Evolutionary conservation across 2,888 invertebrate genomes (phyloP).

Genomic region (Archips xylosteana): DNA sequence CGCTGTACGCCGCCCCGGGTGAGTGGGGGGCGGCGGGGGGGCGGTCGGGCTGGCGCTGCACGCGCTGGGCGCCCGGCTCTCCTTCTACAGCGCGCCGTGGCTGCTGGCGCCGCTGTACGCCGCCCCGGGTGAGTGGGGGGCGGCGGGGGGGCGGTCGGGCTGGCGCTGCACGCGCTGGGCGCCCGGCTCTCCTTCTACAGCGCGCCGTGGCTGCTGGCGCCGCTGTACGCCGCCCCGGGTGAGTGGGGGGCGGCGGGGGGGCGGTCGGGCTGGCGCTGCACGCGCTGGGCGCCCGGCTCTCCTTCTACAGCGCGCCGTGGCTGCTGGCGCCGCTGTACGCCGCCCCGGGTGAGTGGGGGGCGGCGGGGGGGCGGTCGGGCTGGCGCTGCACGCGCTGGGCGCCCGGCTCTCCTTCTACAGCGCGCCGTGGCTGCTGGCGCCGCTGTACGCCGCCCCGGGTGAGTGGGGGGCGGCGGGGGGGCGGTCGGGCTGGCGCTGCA

Average conservation of each 20-base stretch:
- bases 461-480: constrained; percentile 31
- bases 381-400: constrained; percentile 59
- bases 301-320: constrained; percentile 86
- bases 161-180: constrained; percentile 59
- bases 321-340: constrained; percentile 91
- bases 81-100: constrained; percentile 86
- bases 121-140: constrained; percentile 65
- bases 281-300: constrained; percentile 81
- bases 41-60: constrained; percentile 54
- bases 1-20: constrained; percentile 88
- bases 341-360: constrained; percentile 65
- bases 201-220: constrained; percentile 89
- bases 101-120: constrained; percentile 91
- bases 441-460: too few species aligned
- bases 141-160: constrained; percentile 50
- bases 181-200: constrained; percentile 86
- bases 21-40: constrained; percentile 45
- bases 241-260: constrained; percentile 45
- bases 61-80: constrained; percentile 81
- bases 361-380: constrained; percentile 50
- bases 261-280: constrained; percentile 54
- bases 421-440: constrained; percentile 87
- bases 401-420: constrained; percentile 86
- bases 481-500: constrained; percentile 53
- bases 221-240: constrained; percentile 88